Base-by-base conservation (phyloP, 2,888 invertebrate genomes). In the Scrobipalpa costella region DNA sequence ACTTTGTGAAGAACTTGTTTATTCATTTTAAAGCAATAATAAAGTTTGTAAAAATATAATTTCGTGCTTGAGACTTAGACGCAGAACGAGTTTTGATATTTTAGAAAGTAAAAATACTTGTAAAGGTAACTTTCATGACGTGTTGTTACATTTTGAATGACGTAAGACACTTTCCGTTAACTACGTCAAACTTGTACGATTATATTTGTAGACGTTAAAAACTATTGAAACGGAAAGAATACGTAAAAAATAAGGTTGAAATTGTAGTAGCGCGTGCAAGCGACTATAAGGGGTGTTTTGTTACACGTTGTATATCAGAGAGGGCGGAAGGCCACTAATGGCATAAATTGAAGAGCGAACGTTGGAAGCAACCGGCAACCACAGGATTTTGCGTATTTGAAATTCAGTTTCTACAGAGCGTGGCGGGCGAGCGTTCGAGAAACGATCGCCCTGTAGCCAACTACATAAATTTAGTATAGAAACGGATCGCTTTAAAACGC, bases 351-450 rank as follows among this genome's bases (percentile, higher is more conserved):
- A 83, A 84, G 83, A 84, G 81, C 81, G 80, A 81, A 80, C 79
- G 80, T 76, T 82, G 73, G 78, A 81, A 80, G 82, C 76, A 81
- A 82, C 86, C 83, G 80, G 82, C 76, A 81, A 82, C 86, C 83
- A 75, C 85, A 81, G 83, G 84, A 84, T 88, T 87, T 86, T 85
- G 82, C 83, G 81, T 84, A 86, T 86, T 87, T 84, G 83, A 86
- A 87, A 87, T 88, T 88, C 84, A 86, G 86, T 83, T 85, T 82
- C 83, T 83, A 76, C 76, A 72, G 75, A 73, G 79, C 78, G 73
- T 72, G 73, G 71, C 71, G 68, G 66, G 75, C 70, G 76, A 74
- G 75, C 79, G 77, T 82, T 81, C 73, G 73, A 74, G 71, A 71
- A 80, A 74, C 81, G 79, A 83, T 82, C 78, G 77, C 75, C 76